A percentile compares a stretch with the other conserved stretches of the same genome.
Conservation (phyloP, 1,140 invertebrate genomes). For the Pogonomyrmex californicus region DNA sequence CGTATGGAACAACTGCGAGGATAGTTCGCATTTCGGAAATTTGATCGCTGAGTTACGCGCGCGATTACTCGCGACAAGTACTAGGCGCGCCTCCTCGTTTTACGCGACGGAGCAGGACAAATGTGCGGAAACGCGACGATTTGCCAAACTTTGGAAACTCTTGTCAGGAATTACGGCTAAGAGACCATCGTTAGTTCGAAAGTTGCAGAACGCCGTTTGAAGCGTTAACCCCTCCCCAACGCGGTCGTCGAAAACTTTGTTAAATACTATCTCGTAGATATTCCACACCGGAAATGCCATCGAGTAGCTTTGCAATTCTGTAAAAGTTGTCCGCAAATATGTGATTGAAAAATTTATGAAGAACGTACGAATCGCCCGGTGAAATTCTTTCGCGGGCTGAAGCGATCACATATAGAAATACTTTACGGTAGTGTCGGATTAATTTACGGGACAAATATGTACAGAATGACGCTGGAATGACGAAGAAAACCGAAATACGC, state of each 20-base stretch:
- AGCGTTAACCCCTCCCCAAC: constrained; percentile 51
- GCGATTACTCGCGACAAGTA: constrained; percentile 60
- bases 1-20: not conserved
- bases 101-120: constrained; percentile 61
- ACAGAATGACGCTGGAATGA: not conserved
- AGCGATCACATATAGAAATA: not conserved
- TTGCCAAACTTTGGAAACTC: constrained; percentile 74
- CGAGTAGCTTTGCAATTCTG: not conserved
- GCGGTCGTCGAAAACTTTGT: constrained; percentile 66
- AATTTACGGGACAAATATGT: constrained; percentile 30
- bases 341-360: constrained; percentile 18
- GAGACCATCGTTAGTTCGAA: constrained; percentile 67
- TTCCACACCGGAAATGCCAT: constrained; percentile 18
- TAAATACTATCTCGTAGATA: constrained; percentile 60
- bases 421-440: not conserved
- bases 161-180: constrained; percentile 71
- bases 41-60: constrained; percentile 50
- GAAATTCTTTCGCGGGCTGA: constrained; percentile 1
- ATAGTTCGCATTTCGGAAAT: constrained; percentile 37
- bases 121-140: constrained; percentile 64
- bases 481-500: not conserved
- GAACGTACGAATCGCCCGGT: not conserved
- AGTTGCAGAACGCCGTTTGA: constrained; percentile 62
- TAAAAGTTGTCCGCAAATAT: constrained; percentile 48
- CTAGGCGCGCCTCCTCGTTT: constrained; percentile 52